phyloP scores from a whole-genome alignment of 2,888 invertebrate species.

The Rhingia campestris region DNA sequence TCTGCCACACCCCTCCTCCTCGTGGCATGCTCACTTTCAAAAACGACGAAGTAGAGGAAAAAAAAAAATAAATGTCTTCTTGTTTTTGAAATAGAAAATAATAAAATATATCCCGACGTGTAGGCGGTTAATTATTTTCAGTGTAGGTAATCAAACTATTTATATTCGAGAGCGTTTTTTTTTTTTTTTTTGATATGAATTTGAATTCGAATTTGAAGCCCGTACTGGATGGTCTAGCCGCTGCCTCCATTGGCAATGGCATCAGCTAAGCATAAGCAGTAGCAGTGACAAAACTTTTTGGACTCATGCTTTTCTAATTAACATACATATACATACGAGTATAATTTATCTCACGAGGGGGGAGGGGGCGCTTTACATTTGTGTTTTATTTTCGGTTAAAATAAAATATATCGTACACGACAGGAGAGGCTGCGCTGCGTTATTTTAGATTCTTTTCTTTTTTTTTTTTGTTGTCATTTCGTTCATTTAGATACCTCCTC shows the following conservation, averaged over 20 bases:
- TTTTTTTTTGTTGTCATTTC: slow-evolving; percentile 1
- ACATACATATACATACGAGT: slow-evolving; percentile 54
- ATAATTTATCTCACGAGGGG: slow-evolving; percentile 65
- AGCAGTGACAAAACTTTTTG: slow-evolving; percentile 63
- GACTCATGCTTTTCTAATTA: slow-evolving; percentile 74
- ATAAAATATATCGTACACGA: slow-evolving; percentile 68
- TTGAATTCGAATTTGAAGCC: slow-evolving; percentile 49
- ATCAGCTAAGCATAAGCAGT: neutral
- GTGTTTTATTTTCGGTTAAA: slow-evolving; percentile 44
- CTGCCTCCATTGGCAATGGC: slow-evolving; percentile 22
- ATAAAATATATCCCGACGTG: slow-evolving; percentile 72
- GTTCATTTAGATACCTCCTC: slow-evolving; percentile 41
- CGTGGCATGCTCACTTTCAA: slow-evolving; percentile 11
- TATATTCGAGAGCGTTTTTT: slow-evolving; percentile 64
- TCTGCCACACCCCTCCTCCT: slow-evolving; percentile 22
- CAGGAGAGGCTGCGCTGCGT: slow-evolving; percentile 58
- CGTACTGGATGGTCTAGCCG: slow-evolving; percentile 34
- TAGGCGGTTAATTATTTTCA: slow-evolving; percentile 75
- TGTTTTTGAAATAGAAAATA: slow-evolving; percentile 73
- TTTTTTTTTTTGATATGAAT: slow-evolving; percentile 54
- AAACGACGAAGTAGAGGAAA: slow-evolving; percentile 8
- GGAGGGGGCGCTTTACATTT: slow-evolving; percentile 20
- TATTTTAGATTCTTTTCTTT: slow-evolving; percentile 49
- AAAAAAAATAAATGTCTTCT: slow-evolving; percentile 48
- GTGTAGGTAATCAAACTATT: slow-evolving; percentile 75